phyloP scores from a whole-genome alignment of 1,140 invertebrate species.

The Zophobas morio region DNA sequence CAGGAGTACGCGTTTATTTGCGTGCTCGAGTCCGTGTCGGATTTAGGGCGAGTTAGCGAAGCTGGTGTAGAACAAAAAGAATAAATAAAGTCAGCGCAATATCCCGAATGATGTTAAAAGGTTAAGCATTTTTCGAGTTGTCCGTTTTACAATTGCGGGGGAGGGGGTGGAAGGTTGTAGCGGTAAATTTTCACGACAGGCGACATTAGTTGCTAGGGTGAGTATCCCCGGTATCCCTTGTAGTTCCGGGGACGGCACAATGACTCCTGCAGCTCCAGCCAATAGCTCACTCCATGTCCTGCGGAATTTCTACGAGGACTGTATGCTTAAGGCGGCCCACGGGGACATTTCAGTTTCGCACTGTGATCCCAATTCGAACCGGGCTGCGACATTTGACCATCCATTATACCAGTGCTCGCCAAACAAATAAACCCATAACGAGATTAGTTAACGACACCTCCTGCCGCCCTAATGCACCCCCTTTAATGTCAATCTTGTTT shows the following conservation, averaged over 20 bases:
- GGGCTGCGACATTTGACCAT: slow-evolving; percentile 63
- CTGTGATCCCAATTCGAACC: slow-evolving; percentile 62
- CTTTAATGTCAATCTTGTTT: slow-evolving; percentile 30
- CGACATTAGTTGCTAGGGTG: slow-evolving; percentile 47
- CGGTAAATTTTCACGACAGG: slow-evolving; percentile 50
- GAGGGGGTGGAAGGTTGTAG: slow-evolving; percentile 40
- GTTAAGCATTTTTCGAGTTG: slow-evolving; percentile 41
- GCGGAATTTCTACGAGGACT: slow-evolving; percentile 48
- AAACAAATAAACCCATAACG: slow-evolving; percentile 60
- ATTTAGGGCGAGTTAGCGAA: slow-evolving; percentile 24
- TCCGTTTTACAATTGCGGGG: slow-evolving; percentile 33
- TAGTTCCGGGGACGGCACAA: slow-evolving; percentile 43
- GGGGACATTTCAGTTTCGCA: slow-evolving; percentile 64
- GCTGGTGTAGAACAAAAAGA: slow-evolving; percentile 30
- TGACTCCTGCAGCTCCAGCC: slow-evolving; percentile 45
- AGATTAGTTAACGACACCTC: slow-evolving; percentile 50
- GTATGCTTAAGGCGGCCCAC: slow-evolving; percentile 60
- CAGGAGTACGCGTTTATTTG: slow-evolving; percentile 23
- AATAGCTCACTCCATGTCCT: slow-evolving; percentile 49
- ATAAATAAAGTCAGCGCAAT: slow-evolving; percentile 37
- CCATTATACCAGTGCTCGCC: slow-evolving; percentile 59
- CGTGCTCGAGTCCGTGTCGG: slow-evolving; percentile 6
- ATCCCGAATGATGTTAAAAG: slow-evolving; percentile 39
- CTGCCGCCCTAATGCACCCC: slow-evolving; percentile 18
- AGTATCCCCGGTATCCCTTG: slow-evolving; percentile 46